Percentiles rank a stretch among this genome's conserved stretches.
phyloP scores from a whole-genome alignment of 2,888 invertebrate genomes.

The Stenichneumon culpator region DNA sequence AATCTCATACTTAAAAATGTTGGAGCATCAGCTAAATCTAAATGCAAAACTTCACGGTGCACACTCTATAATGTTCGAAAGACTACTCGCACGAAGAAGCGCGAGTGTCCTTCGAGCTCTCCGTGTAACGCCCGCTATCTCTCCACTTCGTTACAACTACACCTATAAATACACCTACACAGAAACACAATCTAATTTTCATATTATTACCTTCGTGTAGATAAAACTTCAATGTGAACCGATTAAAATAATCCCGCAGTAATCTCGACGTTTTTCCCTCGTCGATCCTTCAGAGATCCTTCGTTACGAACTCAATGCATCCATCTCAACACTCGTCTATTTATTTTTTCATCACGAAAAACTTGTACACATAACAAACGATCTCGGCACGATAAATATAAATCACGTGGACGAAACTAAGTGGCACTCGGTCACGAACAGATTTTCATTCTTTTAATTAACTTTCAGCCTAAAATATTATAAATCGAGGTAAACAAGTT shows the following conservation, averaged over 20 bases:
- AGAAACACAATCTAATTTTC: background rate
- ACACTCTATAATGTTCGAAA: background rate
- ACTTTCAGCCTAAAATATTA: background rate
- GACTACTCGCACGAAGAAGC: slow-evolving; percentile 33
- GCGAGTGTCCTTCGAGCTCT: slow-evolving; percentile 37
- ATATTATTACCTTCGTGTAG: slow-evolving; percentile 33
- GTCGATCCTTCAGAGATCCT: slow-evolving; percentile 27
- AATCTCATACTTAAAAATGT: background rate
- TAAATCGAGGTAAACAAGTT: background rate
- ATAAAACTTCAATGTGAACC: background rate
- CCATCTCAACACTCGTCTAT: slow-evolving; percentile 17
- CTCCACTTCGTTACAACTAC: slow-evolving; percentile 24
- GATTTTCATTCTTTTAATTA: background rate
- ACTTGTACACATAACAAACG: slow-evolving; percentile 20
- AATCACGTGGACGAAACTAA: slow-evolving; percentile 16
- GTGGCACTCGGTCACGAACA: slow-evolving; percentile 8
- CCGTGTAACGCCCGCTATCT: slow-evolving; percentile 32
- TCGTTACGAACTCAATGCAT: slow-evolving; percentile 33
- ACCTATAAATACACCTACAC: background rate
- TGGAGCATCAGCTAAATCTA: background rate
- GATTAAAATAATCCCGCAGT: slow-evolving; percentile 31
- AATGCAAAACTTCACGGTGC: background rate
- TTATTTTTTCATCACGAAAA: slow-evolving; percentile 2
- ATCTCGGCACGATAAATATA: slow-evolving; percentile 36
- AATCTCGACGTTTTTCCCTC: background rate